Evolutionary conservation across 2,113 vertebrate genomes (phyloP).

Genomic region (Hyaena hyaena): DNA sequence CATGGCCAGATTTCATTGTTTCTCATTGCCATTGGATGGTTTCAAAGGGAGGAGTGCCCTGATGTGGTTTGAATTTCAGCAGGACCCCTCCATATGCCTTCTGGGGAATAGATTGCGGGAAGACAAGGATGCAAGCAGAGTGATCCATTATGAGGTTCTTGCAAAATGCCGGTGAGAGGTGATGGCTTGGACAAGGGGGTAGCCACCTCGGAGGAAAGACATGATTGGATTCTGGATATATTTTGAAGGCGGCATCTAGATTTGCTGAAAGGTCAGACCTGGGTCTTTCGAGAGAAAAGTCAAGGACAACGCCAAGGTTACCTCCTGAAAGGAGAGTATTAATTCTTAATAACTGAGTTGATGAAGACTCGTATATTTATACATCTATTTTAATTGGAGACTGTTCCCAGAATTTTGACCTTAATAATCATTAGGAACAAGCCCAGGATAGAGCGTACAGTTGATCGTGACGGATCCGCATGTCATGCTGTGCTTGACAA

Average conservation of each 20-base stretch:
- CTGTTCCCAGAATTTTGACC: neutral
- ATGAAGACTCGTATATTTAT: neutral
- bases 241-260: neutral
- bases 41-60: neutral
- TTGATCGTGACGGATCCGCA: fast-evolving
- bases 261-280: neutral
- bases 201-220: neutral
- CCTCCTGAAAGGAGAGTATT: neutral
- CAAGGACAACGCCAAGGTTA: slow-evolving; percentile 15
- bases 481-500: neutral
- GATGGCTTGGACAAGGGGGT: neutral
- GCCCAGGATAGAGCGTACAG: neutral
- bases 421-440: slow-evolving; percentile 22
- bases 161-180: neutral
- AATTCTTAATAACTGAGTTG: neutral
- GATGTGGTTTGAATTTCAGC: neutral
- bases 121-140: neutral
- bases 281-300: neutral
- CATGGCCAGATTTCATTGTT: no score
- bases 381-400: neutral
- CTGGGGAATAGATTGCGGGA: neutral
- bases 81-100: neutral
- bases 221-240: neutral
- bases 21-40: neutral
- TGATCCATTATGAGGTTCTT: neutral